phyloP scores from a whole-genome alignment of 2,797 vertebrate genomes.

The Botia almorhae region DNA sequence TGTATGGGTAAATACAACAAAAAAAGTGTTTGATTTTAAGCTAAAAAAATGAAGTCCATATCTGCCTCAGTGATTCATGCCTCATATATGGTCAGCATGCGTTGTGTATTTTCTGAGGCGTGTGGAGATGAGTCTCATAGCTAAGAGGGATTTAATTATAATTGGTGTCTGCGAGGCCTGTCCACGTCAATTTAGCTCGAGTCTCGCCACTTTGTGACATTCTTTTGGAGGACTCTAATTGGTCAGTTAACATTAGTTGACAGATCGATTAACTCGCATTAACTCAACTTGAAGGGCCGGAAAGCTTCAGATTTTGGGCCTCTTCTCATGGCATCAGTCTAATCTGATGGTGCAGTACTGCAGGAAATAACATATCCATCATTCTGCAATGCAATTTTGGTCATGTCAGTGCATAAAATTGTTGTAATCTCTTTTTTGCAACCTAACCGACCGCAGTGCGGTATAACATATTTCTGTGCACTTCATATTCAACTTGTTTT shows the following conservation, averaged over 20 bases:
- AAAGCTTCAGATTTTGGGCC: conserved; percentile 41
- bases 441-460: neutral
- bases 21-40: neutral
- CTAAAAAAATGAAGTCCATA: neutral
- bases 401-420: conserved; percentile 1
- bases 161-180: conserved; percentile 50
- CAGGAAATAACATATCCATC: conserved; percentile 3
- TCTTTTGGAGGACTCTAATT: conserved; percentile 59
- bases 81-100: conserved; percentile 37
- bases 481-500: neutral
- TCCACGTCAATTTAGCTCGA: conserved; percentile 52
- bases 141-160: conserved; percentile 57
- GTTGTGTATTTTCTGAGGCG: conserved; percentile 24
- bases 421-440: neutral
- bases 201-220: conserved; percentile 48
- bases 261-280: conserved; percentile 60
- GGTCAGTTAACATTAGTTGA: conserved; percentile 62
- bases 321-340: conserved; percentile 27
- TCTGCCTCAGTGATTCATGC: conserved; percentile 41
- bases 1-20: neutral
- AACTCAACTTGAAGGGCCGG: conserved; percentile 34
- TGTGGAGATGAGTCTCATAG: conserved; percentile 32
- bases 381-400: neutral
- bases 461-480: neutral
- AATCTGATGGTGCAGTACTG: neutral